Conservation (phyloP, 2,797 vertebrate genomes). For the Pelobates cultripes region DNA sequence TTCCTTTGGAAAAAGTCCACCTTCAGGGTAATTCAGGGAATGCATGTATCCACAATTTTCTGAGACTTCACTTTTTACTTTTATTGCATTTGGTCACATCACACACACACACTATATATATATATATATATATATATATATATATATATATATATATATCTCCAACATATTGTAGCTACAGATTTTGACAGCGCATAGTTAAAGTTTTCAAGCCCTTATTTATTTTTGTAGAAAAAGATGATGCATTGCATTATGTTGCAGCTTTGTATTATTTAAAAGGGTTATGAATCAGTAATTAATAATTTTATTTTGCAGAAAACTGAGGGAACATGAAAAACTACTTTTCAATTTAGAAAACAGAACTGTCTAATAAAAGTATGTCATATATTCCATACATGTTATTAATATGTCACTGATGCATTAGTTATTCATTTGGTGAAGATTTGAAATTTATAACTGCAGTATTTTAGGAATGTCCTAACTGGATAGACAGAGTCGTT, state of each 20-base stretch:
- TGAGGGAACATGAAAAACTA: constrained; percentile 39
- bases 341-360: constrained; percentile 51
- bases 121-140: no score
- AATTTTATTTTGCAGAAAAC: constrained; percentile 43
- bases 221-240: constrained; percentile 31
- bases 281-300: constrained; percentile 41
- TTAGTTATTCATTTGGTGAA: constrained; percentile 50
- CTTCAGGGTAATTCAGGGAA: no score
- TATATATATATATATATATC: no score
- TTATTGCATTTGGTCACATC: no score
- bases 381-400: constrained; percentile 36
- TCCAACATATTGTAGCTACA: not conserved
- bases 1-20: no score
- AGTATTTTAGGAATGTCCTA: constrained; percentile 40
- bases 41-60: no score
- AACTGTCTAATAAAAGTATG: constrained; percentile 40
- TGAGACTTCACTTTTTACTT: no score
- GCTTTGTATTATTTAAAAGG: not conserved
- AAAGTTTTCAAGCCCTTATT: not conserved
- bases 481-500: constrained; percentile 31
- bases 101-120: no score
- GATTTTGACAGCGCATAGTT: not conserved
- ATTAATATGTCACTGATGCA: constrained; percentile 50
- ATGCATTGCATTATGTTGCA: not conserved
- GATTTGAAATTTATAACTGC: constrained; percentile 45